phyloP scores from a whole-genome alignment of 2,113 vertebrate genomes.

The Ia io region DNA sequence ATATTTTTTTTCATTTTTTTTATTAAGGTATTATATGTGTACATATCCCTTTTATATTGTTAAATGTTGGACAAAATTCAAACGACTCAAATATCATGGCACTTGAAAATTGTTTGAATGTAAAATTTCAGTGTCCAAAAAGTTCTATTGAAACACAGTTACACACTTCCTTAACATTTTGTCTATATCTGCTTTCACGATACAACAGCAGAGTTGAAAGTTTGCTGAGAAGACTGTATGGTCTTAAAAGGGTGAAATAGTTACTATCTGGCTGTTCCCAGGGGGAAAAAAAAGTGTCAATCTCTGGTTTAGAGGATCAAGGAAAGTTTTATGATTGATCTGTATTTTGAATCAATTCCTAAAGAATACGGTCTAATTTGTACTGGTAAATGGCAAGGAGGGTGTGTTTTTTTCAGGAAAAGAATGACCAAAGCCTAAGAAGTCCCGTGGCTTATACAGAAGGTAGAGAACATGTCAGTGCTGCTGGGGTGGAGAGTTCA shows the following conservation, averaged over 20 bases:
- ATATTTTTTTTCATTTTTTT: neutral
- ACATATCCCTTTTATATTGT: neutral
- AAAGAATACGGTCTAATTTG: neutral
- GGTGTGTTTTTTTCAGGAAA: neutral
- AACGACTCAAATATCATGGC: neutral
- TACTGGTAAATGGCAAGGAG: neutral
- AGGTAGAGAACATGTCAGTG: neutral
- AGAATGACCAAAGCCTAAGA: neutral
- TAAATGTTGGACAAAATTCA: constrained; percentile 22
- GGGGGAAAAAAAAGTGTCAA: neutral
- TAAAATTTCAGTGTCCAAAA: neutral
- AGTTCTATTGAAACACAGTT: neutral
- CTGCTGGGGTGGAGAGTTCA: neutral
- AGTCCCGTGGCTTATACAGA: neutral
- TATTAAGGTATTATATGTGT: no score
- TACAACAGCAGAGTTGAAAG: neutral
- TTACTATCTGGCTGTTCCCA: neutral
- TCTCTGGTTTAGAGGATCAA: neutral
- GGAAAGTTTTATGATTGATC: neutral
- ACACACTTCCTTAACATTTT: neutral
- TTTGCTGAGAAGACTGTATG: neutral
- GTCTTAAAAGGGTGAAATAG: neutral
- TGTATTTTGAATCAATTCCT: neutral
- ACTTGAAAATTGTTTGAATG: neutral
- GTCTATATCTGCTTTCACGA: neutral